These are phyloP conservation scores for Alexandromys fortis DNA, from an alignment of 2,113 vertebrate species.

Conservation along the genomic window DNA sequence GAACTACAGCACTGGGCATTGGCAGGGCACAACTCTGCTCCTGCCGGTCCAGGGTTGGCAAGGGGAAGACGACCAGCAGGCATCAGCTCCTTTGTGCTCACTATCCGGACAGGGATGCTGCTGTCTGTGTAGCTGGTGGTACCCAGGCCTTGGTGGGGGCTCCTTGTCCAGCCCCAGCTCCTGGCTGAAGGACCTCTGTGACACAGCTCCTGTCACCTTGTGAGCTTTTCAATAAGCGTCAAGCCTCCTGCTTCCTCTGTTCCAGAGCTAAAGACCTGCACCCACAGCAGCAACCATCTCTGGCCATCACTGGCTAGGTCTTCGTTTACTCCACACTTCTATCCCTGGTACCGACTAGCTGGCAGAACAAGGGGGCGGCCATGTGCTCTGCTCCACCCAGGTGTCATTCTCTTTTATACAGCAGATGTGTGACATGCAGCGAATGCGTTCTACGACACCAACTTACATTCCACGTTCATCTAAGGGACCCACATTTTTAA, in stretches of 20 bases:
- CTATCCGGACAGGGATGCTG: neutral
- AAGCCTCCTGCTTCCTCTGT: neutral
- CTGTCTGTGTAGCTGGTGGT: neutral
- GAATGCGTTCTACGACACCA: neutral
- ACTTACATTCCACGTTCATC: neutral
- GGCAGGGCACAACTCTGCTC: neutral
- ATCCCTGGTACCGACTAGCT: neutral
- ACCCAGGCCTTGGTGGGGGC: no score
- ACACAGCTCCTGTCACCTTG: no score
- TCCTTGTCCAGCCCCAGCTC: neutral
- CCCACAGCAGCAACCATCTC: neutral
- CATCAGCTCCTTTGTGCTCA: neutral
- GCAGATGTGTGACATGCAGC: neutral
- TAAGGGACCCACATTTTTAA: neutral
- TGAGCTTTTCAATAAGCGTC: accelerated
- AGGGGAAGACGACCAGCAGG: neutral
- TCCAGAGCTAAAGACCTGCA: neutral
- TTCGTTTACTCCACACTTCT: neutral
- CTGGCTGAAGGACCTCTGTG: neutral
- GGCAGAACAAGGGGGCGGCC: neutral
- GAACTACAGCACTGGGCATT: neutral
- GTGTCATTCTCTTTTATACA: neutral
- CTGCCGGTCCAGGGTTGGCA: no score
- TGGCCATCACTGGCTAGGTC: neutral
- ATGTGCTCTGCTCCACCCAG: accelerated